Evolutionary conservation across 2,888 invertebrate genomes (phyloP).

Genomic region (Cylloceria caligata): DNA sequence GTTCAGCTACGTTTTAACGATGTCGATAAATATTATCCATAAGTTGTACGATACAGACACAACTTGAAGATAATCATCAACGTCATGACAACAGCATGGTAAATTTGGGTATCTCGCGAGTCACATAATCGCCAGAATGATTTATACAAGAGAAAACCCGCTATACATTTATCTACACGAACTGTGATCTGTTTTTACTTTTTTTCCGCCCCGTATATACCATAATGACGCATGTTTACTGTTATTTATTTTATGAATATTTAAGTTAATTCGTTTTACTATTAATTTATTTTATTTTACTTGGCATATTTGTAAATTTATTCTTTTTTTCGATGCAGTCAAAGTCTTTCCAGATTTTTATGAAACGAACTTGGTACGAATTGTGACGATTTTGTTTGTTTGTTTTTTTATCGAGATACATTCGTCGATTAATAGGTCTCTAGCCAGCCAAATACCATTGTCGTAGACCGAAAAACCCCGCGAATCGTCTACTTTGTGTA

Average conservation of each 20-base stretch:
- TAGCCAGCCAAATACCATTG: slow-evolving; percentile 50
- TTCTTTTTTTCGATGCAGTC: slow-evolving; percentile 38
- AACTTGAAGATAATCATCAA: slow-evolving; percentile 9
- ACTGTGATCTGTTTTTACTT: slow-evolving; percentile 68
- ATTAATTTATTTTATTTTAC: slow-evolving; percentile 27
- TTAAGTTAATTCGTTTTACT: slow-evolving; percentile 24
- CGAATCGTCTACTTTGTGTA: not conserved
- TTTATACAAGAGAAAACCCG: slow-evolving; percentile 51
- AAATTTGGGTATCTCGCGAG: slow-evolving; percentile 39
- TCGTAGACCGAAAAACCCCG: not conserved
- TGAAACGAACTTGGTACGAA: slow-evolving; percentile 31
- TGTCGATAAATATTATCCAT: slow-evolving; percentile 38
- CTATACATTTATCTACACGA: slow-evolving; percentile 65
- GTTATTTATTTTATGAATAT: slow-evolving; percentile 57
- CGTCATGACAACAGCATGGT: not conserved
- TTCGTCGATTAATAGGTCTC: slow-evolving; percentile 36
- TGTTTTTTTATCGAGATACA: slow-evolving; percentile 40
- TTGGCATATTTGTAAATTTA: slow-evolving; percentile 25
- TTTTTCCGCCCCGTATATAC: slow-evolving; percentile 43
- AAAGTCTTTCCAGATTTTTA: slow-evolving; percentile 57
- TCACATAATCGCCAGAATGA: slow-evolving; percentile 48
- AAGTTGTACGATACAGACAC: slow-evolving; percentile 48
- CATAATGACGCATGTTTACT: slow-evolving; percentile 40
- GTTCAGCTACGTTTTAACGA: slow-evolving; percentile 30
- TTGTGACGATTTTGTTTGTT: slow-evolving; percentile 14